phyloP scores from a whole-genome alignment of 2,113 vertebrate species.

The Neopipo cinnamomea region DNA sequence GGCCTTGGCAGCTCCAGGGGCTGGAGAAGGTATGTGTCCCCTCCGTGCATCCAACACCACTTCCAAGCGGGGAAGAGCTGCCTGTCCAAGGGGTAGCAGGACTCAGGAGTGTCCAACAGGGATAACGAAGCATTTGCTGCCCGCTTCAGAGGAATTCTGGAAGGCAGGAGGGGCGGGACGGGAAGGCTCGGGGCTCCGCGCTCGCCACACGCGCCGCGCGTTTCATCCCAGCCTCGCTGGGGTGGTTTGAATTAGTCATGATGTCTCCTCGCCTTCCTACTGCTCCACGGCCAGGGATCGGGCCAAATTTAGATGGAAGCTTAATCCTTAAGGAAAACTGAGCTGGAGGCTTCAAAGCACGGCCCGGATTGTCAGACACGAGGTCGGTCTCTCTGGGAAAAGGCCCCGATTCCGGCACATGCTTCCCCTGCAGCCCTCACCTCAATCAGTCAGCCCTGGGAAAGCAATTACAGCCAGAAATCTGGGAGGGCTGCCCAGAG shows the following conservation, averaged over 20 bases:
- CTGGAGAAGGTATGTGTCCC: background rate
- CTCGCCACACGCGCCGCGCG: background rate
- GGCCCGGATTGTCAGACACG: background rate
- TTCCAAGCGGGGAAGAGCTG: background rate
- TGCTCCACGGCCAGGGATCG: background rate
- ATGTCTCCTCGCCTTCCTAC: background rate
- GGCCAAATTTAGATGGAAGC: background rate
- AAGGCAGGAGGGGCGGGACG: background rate
- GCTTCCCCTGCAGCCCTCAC: background rate
- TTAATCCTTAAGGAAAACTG: background rate
- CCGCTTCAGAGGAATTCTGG: background rate
- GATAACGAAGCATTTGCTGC: background rate
- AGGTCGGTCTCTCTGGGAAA: background rate
- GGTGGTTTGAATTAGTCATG: background rate
- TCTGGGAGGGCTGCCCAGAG: background rate
- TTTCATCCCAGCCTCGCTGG: background rate
- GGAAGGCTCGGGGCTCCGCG: background rate
- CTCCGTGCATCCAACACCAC: background rate
- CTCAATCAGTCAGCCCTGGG: background rate
- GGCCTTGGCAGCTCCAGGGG: background rate
- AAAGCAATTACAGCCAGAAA: background rate
- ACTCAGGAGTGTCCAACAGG: background rate
- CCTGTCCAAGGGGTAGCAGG: background rate
- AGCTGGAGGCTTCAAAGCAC: conserved; percentile 3
- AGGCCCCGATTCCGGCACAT: background rate